Conservation (phyloP, 2,113 vertebrate genomes). For the Isichthys henryi region DNA sequence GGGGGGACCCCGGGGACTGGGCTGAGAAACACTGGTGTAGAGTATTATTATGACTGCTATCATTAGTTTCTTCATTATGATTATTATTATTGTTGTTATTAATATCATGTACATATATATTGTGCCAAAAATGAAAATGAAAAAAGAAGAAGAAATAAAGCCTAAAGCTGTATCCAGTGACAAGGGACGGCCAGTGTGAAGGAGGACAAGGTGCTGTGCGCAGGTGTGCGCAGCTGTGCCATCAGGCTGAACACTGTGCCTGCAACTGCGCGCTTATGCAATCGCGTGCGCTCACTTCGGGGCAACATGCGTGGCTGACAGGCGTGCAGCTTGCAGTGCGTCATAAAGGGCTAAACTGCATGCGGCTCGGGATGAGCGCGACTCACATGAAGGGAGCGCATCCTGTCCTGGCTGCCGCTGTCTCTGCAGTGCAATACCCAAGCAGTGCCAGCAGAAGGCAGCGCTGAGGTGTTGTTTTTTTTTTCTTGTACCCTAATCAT, state of each 20-base stretch:
- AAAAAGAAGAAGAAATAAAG: slow-evolving; percentile 11
- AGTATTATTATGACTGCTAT: slow-evolving; percentile 32
- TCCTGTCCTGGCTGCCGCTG: background rate
- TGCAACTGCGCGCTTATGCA: background rate
- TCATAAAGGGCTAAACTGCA: background rate
- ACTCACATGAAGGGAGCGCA: background rate
- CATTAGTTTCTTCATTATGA: slow-evolving; percentile 29
- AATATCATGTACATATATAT: slow-evolving; percentile 23
- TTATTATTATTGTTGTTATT: slow-evolving; percentile 26
- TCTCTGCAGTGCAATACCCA: background rate
- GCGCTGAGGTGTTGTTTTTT: background rate
- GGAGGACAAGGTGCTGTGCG: background rate
- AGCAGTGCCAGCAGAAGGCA: background rate
- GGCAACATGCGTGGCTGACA: background rate
- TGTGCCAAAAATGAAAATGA: slow-evolving; percentile 32
- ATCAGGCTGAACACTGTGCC: background rate
- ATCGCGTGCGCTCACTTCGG: background rate
- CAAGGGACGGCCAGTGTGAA: background rate
- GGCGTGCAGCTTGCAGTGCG: background rate
- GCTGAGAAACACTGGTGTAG: slow-evolving; percentile 27
- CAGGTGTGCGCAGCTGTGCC: background rate
- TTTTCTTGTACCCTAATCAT: background rate
- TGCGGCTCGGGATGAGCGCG: slow-evolving; percentile 1
- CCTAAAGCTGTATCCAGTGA: background rate
- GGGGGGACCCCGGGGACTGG: background rate